Conservation (phyloP, 2,797 vertebrate genomes). For the Pogonophryne albipinna region DNA sequence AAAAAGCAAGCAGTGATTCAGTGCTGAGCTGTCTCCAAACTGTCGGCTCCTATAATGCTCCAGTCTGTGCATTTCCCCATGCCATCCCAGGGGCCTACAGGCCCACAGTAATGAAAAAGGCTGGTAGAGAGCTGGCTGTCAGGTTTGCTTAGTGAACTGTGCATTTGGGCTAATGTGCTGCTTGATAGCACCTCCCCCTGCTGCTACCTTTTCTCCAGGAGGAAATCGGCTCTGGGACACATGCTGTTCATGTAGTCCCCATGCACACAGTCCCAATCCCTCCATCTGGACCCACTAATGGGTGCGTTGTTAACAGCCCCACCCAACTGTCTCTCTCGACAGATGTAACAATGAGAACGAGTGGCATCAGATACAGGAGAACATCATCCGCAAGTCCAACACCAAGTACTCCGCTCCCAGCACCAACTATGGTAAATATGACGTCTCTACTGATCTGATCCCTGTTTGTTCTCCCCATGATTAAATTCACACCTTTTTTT, state of each 20-base stretch:
- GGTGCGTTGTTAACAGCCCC: slow-evolving; percentile 53
- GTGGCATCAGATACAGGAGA: slow-evolving; percentile 98
- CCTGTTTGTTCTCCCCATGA: neutral
- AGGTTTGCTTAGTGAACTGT: slow-evolving; percentile 81
- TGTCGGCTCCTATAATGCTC: slow-evolving; percentile 82
- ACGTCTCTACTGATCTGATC: slow-evolving; percentile 8
- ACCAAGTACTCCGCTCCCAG: slow-evolving; percentile 99
- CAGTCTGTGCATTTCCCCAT: slow-evolving; percentile 75
- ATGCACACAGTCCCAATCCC: slow-evolving; percentile 55
- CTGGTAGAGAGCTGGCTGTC: slow-evolving; percentile 84
- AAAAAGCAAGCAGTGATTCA: slow-evolving; percentile 80
- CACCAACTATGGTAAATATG: slow-evolving; percentile 95
- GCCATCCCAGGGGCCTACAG: slow-evolving; percentile 80
- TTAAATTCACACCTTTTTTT: neutral
- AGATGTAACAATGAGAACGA: slow-evolving; percentile 99
- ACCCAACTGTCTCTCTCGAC: slow-evolving; percentile 68
- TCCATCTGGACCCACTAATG: slow-evolving; percentile 78
- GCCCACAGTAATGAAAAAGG: slow-evolving; percentile 83
- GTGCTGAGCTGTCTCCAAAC: slow-evolving; percentile 77
- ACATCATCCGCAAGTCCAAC: slow-evolving; percentile 99
- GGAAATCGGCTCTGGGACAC: slow-evolving; percentile 80
- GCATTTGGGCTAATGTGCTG: slow-evolving; percentile 83
- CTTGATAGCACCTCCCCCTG: slow-evolving; percentile 80
- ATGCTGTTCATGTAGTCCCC: slow-evolving; percentile 78
- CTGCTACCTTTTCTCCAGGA: slow-evolving; percentile 82